phyloP scores from a whole-genome alignment of 2,797 vertebrate genomes.

The Notamacropus eugenii region DNA sequence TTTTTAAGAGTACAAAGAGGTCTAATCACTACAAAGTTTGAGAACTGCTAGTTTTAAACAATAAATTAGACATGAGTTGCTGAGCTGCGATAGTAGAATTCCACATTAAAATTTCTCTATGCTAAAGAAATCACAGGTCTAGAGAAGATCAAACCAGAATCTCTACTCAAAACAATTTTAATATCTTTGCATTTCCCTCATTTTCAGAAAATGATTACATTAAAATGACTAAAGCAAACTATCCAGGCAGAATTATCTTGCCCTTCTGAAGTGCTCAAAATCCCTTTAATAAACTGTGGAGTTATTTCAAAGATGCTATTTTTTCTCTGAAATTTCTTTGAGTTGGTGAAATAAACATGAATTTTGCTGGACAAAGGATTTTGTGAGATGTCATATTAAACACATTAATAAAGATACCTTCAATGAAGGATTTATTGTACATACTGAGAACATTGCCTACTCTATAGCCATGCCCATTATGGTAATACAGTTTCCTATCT shows the following conservation, averaged over 20 bases:
- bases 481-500: neutral
- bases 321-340: neutral
- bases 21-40: neutral
- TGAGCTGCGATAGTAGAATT: neutral
- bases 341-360: conserved; percentile 17
- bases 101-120: neutral
- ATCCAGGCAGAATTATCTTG: conserved; percentile 10
- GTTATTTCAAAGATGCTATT: neutral
- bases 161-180: neutral
- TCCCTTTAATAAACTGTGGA: neutral
- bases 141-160: neutral
- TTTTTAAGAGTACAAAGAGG: neutral
- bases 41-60: neutral
- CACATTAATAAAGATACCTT: conserved; percentile 11
- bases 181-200: conserved; percentile 15
- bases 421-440: neutral
- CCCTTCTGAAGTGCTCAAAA: neutral
- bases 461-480: neutral
- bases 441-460: neutral
- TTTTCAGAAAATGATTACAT: conserved; percentile 17
- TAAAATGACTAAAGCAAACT: neutral
- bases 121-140: neutral
- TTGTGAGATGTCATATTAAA: neutral
- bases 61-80: neutral
- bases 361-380: neutral